Evolutionary conservation across 2,113 vertebrate genomes (phyloP).

Genomic region (Benitochromis conjunctus): DNA sequence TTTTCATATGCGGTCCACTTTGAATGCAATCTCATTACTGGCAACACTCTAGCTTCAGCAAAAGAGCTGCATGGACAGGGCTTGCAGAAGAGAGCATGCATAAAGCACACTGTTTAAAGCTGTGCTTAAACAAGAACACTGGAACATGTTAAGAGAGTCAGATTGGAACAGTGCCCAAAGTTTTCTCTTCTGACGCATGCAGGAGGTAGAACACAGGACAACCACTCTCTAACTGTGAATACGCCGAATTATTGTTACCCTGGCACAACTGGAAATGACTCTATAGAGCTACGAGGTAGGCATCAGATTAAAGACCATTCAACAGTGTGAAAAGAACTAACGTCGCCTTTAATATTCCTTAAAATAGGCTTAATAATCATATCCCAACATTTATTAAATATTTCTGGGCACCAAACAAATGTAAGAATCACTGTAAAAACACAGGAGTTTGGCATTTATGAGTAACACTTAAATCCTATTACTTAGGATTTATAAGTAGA

Average conservation of each 20-base stretch:
- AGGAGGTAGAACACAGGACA: neutral
- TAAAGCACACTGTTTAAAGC: neutral
- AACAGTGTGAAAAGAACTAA: neutral
- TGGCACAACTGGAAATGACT: neutral
- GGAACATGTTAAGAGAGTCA: neutral
- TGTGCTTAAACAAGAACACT: neutral
- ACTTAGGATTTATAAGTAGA: neutral
- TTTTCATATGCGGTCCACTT: neutral
- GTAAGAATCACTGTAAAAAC: no score
- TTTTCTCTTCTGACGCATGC: neutral
- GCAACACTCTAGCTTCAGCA: neutral
- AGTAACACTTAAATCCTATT: neutral
- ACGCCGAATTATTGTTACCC: neutral
- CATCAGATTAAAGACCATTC: neutral
- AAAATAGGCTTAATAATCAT: neutral
- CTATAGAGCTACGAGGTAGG: neutral
- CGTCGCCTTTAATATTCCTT: neutral
- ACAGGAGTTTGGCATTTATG: neutral
- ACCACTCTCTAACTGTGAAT: neutral
- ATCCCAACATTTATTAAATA: neutral
- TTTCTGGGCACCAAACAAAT: neutral
- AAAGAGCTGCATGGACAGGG: neutral
- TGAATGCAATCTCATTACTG: neutral
- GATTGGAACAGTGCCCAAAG: neutral
- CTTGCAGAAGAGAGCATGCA: neutral